Percentiles rank a stretch among this genome's conserved stretches.
These are phyloP conservation scores for Leucophenga montana DNA, from an alignment of 2,888 invertebrate species.

Conservation along the genomic window DNA sequence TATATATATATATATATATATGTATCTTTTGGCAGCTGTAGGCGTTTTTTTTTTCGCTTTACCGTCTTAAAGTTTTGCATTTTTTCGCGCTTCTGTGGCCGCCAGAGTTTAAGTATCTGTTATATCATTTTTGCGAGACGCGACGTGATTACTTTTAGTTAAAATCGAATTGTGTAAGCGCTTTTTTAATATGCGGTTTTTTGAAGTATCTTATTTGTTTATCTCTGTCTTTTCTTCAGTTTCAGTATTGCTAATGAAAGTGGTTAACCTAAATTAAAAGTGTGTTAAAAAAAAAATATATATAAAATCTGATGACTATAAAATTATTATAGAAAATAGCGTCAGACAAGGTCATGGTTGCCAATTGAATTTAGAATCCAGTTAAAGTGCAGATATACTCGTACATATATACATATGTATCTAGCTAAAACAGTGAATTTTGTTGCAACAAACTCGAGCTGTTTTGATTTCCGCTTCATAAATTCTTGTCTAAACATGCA, in stretches of 20 bases:
- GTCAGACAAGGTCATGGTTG: slow-evolving; percentile 17
- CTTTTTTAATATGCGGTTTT: slow-evolving; percentile 6
- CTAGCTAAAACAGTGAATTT: neutral
- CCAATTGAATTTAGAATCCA: neutral
- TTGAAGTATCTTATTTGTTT: slow-evolving; percentile 10
- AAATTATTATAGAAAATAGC: neutral
- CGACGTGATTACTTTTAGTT: slow-evolving; percentile 22
- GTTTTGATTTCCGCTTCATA: slow-evolving; percentile 21
- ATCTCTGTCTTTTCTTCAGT: neutral
- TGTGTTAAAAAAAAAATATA: neutral
- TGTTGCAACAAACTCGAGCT: too few relatives aligned
- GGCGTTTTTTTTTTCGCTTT: slow-evolving; percentile 4
- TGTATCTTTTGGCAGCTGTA: neutral
- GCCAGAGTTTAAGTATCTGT: slow-evolving; percentile 18
- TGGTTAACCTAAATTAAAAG: slow-evolving; percentile 21
- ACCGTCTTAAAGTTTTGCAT: neutral
- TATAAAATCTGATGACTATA: neutral
- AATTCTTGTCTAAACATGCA: slow-evolving; percentile 14
- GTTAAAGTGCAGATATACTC: neutral
- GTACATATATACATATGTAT: neutral
- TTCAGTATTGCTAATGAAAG: slow-evolving; percentile 14
- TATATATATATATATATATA: too few relatives aligned
- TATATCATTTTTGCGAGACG: slow-evolving; percentile 7
- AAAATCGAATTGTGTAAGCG: slow-evolving; percentile 20
- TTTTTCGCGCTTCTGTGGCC: neutral